These are phyloP conservation scores for Ciconia stormi DNA, from an alignment of 2,113 vertebrate species.

Conservation along the genomic window DNA sequence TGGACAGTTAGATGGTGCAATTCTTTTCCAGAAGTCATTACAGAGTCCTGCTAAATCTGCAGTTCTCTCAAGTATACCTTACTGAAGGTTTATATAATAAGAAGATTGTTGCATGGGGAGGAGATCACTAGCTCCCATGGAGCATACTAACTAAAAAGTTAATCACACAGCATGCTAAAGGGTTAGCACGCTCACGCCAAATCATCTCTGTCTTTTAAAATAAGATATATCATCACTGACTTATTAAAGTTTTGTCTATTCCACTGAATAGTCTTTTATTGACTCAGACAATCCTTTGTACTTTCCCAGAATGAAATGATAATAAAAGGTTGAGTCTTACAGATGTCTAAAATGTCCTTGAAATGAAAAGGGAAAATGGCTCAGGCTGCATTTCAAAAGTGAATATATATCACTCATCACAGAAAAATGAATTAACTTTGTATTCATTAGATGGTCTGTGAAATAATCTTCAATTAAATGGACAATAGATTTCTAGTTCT, in stretches of 20 bases:
- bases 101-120: background rate
- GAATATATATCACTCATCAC: slow-evolving; percentile 31
- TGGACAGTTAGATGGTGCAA: background rate
- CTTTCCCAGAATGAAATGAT: slow-evolving; percentile 57
- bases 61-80: background rate
- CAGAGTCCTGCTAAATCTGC: background rate
- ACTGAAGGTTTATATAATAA: background rate
- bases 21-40: background rate
- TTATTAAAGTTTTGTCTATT: slow-evolving; percentile 57
- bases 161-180: background rate
- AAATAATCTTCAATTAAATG: slow-evolving; percentile 69
- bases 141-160: background rate
- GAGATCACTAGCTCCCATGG: background rate
- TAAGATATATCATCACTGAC: slow-evolving; percentile 13
- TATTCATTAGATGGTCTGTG: slow-evolving; percentile 49
- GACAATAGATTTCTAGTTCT: slow-evolving; percentile 30
- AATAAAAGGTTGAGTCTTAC: slow-evolving; percentile 50
- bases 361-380: slow-evolving; percentile 46
- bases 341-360: slow-evolving; percentile 65
- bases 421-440: slow-evolving; percentile 61
- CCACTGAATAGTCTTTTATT: slow-evolving; percentile 53
- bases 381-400: slow-evolving; percentile 31
- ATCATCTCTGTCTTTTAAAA: slow-evolving; percentile 24
- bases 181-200: background rate
- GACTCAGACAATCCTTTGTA: slow-evolving; percentile 50